Evolutionary conservation across 2,888 invertebrate genomes (phyloP), one percentile per base, ranked within the genome.

Genomic region (Gymnoscelis rufifasciata): DNA sequence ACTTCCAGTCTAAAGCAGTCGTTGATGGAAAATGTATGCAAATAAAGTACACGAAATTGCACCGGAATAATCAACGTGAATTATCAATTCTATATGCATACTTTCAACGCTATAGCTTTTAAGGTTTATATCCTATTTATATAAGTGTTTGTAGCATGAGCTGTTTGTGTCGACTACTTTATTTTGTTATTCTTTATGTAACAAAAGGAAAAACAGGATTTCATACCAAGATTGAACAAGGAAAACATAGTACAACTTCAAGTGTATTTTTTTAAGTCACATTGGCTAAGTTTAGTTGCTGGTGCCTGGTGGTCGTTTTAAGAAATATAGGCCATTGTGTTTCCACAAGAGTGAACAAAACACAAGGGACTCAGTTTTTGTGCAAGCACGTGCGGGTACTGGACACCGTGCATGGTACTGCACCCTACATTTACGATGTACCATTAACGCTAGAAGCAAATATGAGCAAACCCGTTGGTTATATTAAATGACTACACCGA

Each of bases 251-350:
- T 6, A 6, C 8, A 7, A 7, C 26, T 26, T 26, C 23, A 5
- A 6, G 7, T 7, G 1, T 11, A 10, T 40, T 31, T 14, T 10
- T 41, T 27, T 35, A 26, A 43, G 27, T 13, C 29, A 29, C 19
- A 12, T 42, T 24, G 10, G 10, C 4, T 38, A 15, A 43, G 13
- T 31, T 11, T 26, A 26, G 28, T 19, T 38, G 14, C 31, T 11
- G 8, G 19, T 19, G 19, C 19, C 19, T 19, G 29, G 29, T 43
- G 35, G 13, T 38, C 30, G 33, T 58, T 59, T 60, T 29, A 61
- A 60, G 61, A 61, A 62, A 57, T 59, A 68, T 61, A 57, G 52
- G 38, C 57, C 54, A 68, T 74, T 73, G 63, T 64, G 56, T 71
- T 67, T 61, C 58, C 59, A 51, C 19, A 0, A 30, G 29, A 36